Conservation (phyloP, 2,888 invertebrate species). For the Andricus curvator region DNA sequence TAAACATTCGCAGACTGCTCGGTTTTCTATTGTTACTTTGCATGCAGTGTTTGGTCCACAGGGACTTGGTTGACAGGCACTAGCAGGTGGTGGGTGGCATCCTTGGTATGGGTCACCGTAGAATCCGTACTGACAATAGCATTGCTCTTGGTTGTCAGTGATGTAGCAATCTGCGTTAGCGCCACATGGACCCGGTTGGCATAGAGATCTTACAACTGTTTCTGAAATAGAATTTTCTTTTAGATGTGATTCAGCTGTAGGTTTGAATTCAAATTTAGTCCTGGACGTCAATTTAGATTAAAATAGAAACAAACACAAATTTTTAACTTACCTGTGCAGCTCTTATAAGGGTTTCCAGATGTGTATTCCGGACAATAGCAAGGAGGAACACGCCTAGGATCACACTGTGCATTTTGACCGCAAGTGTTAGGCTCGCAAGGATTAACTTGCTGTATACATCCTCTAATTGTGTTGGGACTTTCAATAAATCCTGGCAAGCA, state of each 20-base stretch:
- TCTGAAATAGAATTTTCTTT: constrained; percentile 46
- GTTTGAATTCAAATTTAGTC: constrained; percentile 26
- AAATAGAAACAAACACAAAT: background rate
- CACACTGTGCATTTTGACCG: constrained; percentile 88
- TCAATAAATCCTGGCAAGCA: constrained; percentile 91
- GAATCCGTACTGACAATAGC: constrained; percentile 88
- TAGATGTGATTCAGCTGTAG: background rate
- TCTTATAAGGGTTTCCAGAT: constrained; percentile 90
- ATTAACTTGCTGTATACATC: constrained; percentile 88
- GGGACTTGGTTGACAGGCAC: constrained; percentile 88
- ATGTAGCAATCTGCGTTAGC: constrained; percentile 91
- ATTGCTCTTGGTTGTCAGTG: constrained; percentile 89
- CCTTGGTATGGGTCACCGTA: constrained; percentile 89
- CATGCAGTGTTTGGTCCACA: constrained; percentile 90
- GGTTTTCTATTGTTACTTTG: constrained; percentile 83
- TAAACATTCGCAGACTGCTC: constrained; percentile 86
- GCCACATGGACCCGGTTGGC: constrained; percentile 91
- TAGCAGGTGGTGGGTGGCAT: constrained; percentile 85
- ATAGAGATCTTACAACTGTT: constrained; percentile 79
- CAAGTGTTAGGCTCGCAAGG: constrained; percentile 92
- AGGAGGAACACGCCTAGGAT: constrained; percentile 87
- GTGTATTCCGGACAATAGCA: constrained; percentile 93
- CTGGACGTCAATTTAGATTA: background rate
- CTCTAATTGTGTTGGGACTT: constrained; percentile 92
- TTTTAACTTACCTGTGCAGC: constrained; percentile 81